Evolutionary conservation across 2,797 vertebrate species (phyloP), one percentile per base, ranked within the genome.

Genomic region (Phrynocephalus forsythii): DNA sequence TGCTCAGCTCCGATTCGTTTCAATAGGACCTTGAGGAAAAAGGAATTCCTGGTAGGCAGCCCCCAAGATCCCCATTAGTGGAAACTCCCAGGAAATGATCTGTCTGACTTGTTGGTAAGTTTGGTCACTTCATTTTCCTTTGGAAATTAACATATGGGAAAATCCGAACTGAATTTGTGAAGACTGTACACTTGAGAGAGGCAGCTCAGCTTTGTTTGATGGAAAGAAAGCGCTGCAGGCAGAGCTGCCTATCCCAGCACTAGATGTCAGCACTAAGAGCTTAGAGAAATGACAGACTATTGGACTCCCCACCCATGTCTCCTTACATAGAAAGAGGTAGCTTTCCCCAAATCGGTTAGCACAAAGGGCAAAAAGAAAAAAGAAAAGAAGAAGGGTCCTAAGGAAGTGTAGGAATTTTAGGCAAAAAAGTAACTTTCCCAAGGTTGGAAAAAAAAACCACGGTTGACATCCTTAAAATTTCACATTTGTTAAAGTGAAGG

Each of bases 61-160:
- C 76, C n/a, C 24, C 30, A 48, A 78, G 20, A 6, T 78, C 67
- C 20, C 8, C 28, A 8, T 20, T 33, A 86, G 76, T 44, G 81
- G 88, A 11, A 87, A 6, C 9, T 87, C n/a, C 18, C 87, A 84
- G 85, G 26, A 50, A 20, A n/a, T 76, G 18, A 86, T 50, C 38
- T 85, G 15, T 8, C 22, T 83, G 56, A 75, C 1, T 18, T 86
- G 44, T 44, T 13, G 0, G 30, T 71, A 33, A 86, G 9, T 76
- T 52, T 86, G 6, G 50, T 87, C 48, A 1, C 78, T 86, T 73
- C 26, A 9, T 86, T 73, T 2, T 50, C 44, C 48, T 86, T 81
- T 26, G 83, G 13, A 83, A 72, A 81, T 63, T 11, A 28, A 1
- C 0, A 50, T 0, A 20, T 22, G 33, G 68, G 84, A 48, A 28